phyloP scores from a whole-genome alignment of 2,888 invertebrate species.

The Agrochola lychnidis region DNA sequence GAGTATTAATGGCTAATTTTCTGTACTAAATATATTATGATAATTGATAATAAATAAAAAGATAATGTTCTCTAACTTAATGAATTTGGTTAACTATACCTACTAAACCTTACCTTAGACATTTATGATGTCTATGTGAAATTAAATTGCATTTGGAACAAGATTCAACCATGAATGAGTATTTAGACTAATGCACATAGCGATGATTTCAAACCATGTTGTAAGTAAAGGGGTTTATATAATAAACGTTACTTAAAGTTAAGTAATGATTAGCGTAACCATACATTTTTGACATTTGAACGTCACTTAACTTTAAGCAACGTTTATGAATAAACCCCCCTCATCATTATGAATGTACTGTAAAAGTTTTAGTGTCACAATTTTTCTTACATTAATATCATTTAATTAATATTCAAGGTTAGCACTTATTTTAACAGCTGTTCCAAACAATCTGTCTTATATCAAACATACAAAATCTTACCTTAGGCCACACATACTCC shows the following conservation, averaged over 20 bases:
- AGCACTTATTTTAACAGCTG: conserved; percentile 23
- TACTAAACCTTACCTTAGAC: not conserved
- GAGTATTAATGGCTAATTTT: not conserved
- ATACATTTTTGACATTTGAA: no score
- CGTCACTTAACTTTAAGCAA: no score
- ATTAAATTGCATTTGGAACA: not conserved
- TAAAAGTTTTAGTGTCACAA: not conserved
- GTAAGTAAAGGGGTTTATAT: not conserved
- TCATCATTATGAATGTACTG: not conserved
- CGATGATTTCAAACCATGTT: not conserved
- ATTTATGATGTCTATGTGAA: not conserved
- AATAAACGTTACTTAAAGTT: no score
- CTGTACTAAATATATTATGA: not conserved
- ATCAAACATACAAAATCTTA: conserved; percentile 74
- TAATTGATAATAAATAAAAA: not conserved
- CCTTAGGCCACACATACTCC: conserved; percentile 98
- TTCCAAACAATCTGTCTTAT: not conserved
- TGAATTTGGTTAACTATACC: not conserved
- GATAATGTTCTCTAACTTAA: not conserved
- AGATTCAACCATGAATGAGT: not conserved
- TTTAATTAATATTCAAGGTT: conserved; percentile 35
- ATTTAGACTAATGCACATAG: not conserved
- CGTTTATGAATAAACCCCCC: no score
- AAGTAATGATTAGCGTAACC: no score
- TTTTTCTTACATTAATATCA: not conserved